These are phyloP conservation scores for Lepidotrigona ventralis DNA, from an alignment of 1,140 invertebrate genomes.

Conservation along the genomic window DNA sequence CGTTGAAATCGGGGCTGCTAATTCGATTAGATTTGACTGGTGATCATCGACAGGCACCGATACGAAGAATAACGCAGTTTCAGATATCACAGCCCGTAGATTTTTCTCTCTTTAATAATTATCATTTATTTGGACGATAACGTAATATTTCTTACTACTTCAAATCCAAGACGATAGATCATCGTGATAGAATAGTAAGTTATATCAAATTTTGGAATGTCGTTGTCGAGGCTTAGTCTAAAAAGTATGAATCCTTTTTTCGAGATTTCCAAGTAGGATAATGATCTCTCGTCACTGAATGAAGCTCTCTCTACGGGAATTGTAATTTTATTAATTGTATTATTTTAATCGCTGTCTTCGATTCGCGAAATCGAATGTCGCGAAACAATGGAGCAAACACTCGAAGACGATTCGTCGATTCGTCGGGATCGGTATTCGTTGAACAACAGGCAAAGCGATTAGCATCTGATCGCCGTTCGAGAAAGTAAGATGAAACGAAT, in stretches of 20 bases:
- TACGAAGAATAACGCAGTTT: too few species aligned
- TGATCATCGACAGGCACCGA: too few species aligned
- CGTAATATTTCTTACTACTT: neutral
- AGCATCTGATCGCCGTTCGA: slow-evolving; percentile 18
- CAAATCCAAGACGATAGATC: too few species aligned
- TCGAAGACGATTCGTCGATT: too few species aligned
- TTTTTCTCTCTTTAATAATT: too few species aligned
- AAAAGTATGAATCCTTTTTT: neutral
- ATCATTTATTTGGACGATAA: too few species aligned
- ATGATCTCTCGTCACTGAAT: neutral
- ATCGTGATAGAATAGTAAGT: neutral
- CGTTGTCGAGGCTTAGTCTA: neutral
- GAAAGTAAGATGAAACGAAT: slow-evolving; percentile 49
- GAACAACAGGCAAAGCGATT: neutral
- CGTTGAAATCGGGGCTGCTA: slow-evolving; percentile 3
- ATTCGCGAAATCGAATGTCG: too few species aligned
- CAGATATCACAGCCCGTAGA: too few species aligned
- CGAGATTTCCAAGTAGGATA: neutral
- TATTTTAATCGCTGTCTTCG: too few species aligned
- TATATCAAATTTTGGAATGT: neutral
- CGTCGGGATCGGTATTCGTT: neutral
- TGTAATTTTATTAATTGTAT: too few species aligned
- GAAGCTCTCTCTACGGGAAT: neutral
- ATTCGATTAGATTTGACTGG: neutral
- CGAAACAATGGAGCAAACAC: too few species aligned